Evolutionary conservation across 2,113 vertebrate species (phyloP).

Genomic region (Thamnophis sirtalis): DNA sequence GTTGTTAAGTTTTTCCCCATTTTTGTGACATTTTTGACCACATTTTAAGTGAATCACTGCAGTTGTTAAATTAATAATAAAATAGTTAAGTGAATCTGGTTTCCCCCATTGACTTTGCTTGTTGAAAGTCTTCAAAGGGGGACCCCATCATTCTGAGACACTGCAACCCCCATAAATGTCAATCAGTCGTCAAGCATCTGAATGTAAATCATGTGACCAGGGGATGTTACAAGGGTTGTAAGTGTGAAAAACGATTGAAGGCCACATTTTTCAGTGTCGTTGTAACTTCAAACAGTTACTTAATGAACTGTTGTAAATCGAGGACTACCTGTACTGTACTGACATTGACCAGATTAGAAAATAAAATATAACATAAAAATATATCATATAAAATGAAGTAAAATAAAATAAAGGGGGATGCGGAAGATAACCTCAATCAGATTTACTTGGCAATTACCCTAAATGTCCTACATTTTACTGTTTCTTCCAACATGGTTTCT

Average conservation of each 20-base stretch:
- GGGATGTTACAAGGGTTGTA: neutral
- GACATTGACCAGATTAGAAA: neutral
- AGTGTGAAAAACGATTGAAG: neutral
- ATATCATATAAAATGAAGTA: neutral
- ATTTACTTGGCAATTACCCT: neutral
- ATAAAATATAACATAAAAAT: neutral
- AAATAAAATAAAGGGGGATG: neutral
- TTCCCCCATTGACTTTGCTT: no score
- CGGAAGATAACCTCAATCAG: neutral
- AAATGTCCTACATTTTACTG: neutral
- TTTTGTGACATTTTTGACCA: rapidly evolving
- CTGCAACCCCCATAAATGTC: neutral
- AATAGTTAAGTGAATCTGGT: no score
- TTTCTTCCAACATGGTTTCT: neutral
- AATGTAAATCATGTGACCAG: neutral
- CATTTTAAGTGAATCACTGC: neutral
- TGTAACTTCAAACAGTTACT: neutral
- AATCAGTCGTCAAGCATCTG: neutral
- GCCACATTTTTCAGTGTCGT: neutral
- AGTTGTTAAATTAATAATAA: neutral
- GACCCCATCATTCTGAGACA: no score
- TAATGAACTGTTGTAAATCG: neutral
- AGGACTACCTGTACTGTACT: neutral
- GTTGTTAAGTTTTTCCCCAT: neutral
- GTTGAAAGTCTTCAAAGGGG: no score